Evolutionary conservation across 2,888 invertebrate species (phyloP).

Genomic region (Flexamia atlantica): DNA sequence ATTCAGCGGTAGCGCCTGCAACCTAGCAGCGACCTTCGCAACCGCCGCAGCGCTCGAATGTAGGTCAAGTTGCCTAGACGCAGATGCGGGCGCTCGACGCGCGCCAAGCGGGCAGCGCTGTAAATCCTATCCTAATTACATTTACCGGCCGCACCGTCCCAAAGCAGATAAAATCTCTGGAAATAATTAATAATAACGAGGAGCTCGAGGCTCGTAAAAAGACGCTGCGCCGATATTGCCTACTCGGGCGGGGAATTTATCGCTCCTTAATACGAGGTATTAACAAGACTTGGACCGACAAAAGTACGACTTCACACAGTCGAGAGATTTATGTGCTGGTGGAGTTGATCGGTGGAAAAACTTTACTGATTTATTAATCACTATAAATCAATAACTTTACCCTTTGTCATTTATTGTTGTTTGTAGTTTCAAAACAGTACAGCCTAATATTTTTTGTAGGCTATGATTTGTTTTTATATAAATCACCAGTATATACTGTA

Average conservation of each 20-base stretch:
- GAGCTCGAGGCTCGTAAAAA: constrained; percentile 39
- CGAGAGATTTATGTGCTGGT: too few species aligned
- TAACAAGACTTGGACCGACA: background rate
- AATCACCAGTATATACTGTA: too few species aligned
- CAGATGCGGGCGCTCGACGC: constrained; percentile 19
- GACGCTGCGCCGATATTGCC: constrained; percentile 4
- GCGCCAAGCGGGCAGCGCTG: background rate
- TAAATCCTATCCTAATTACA: constrained; percentile 25
- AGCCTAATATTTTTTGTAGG: too few species aligned
- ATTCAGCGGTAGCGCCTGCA: constrained; percentile 14
- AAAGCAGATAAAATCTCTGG: constrained; percentile 37
- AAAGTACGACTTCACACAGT: too few species aligned
- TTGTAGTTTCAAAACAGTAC: too few species aligned
- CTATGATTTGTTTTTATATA: too few species aligned
- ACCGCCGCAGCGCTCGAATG: constrained; percentile 1
- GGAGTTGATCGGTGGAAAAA: too few species aligned
- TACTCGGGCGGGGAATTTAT: background rate
- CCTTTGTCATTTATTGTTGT: too few species aligned
- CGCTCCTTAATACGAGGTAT: constrained; percentile 17
- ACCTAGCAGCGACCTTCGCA: constrained; percentile 45
- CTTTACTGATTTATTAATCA: too few species aligned
- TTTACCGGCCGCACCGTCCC: constrained; percentile 28
- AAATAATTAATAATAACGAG: constrained; percentile 50
- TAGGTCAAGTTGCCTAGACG: constrained; percentile 20
- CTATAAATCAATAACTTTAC: too few species aligned